These are phyloP conservation scores for Leucozona laternaria DNA, from an alignment of 2,888 invertebrate species.

Conservation along the genomic window DNA sequence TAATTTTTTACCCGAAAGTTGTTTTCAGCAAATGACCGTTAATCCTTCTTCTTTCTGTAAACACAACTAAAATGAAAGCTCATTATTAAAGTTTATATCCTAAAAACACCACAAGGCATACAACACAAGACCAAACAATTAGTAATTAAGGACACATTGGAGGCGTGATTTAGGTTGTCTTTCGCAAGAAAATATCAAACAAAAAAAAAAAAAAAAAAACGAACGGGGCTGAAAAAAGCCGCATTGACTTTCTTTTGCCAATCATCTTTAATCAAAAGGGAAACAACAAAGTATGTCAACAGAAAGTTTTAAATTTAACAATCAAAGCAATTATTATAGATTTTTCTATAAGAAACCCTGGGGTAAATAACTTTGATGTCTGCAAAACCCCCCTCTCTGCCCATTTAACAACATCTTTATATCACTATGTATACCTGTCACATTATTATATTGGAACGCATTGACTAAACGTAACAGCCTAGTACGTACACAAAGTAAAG, in stretches of 20 bases:
- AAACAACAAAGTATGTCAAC: not conserved
- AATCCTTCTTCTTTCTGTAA: too few relatives aligned
- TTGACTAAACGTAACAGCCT: not conserved
- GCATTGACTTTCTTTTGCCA: not conserved
- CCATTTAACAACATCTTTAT: not conserved
- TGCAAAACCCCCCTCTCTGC: not conserved
- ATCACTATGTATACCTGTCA: not conserved
- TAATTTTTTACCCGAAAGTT: too few relatives aligned
- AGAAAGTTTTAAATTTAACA: not conserved
- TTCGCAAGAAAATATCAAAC: not conserved
- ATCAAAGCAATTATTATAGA: not conserved
- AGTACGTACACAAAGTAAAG: too few relatives aligned
- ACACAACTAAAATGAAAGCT: too few relatives aligned
- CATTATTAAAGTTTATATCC: not conserved
- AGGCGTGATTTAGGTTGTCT: not conserved
- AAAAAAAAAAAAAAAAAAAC: not conserved
- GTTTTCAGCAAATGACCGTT: too few relatives aligned
- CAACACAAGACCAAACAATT: not conserved
- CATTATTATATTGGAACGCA: not conserved
- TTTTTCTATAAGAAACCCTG: not conserved
- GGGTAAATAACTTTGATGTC: not conserved
- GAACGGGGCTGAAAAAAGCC: not conserved
- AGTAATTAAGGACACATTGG: not conserved
- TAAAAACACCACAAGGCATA: not conserved
- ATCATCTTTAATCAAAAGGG: not conserved